Percentiles rank a stretch among this genome's conserved stretches.
These are phyloP conservation scores for Napeogenes sylphis DNA, from an alignment of 2,888 invertebrate species.

Conservation along the genomic window DNA sequence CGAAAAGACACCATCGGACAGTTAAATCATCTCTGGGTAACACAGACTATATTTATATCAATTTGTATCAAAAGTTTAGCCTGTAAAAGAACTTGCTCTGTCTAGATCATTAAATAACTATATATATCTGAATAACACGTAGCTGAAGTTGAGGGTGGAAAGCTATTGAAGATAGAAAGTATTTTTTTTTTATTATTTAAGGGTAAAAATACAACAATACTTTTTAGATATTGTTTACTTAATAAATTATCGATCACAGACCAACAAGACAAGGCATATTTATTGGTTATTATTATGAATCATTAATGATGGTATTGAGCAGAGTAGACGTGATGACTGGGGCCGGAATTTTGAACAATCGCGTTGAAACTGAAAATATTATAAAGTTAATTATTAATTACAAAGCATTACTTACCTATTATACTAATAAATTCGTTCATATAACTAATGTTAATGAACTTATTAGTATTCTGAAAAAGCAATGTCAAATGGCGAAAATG, in stretches of 20 bases:
- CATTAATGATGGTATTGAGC: constrained; percentile 25
- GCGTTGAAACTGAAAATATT: constrained; percentile 69
- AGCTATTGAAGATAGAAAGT: too few relatives aligned
- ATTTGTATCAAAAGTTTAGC: too few relatives aligned
- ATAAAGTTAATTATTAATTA: constrained; percentile 26
- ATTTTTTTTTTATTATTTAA: too few relatives aligned
- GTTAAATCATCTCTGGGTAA: too few relatives aligned
- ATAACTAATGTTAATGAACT: constrained; percentile 16
- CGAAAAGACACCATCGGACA: too few relatives aligned
- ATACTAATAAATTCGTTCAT: constrained; percentile 2
- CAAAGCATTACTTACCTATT: background rate
- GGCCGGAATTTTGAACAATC: constrained; percentile 70
- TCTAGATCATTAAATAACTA: too few relatives aligned
- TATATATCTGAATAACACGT: too few relatives aligned
- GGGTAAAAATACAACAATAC: too few relatives aligned
- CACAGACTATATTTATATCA: too few relatives aligned
- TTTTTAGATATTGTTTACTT: too few relatives aligned
- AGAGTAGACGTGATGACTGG: constrained; percentile 46
- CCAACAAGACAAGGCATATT: background rate
- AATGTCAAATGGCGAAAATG: constrained; percentile 42
- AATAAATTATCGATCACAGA: constrained; percentile 18
- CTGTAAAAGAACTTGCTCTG: too few relatives aligned
- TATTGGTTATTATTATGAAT: background rate
- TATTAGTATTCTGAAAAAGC: constrained; percentile 39
- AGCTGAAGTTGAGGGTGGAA: too few relatives aligned